Evolutionary conservation across 2,888 invertebrate species (phyloP).

Genomic region (Tetragnatha montana): DNA sequence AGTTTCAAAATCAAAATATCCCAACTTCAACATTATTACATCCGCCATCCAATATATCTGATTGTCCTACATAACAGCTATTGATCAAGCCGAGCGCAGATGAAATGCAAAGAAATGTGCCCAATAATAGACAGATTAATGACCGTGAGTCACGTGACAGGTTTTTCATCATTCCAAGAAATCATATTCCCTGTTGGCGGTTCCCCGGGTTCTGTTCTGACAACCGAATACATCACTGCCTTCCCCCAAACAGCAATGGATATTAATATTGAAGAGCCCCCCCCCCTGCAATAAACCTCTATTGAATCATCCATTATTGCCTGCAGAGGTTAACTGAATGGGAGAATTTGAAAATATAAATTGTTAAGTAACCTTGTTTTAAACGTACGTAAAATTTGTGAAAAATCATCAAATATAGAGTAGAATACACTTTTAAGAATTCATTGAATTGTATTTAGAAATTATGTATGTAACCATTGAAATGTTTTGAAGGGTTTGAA

Average conservation of each 20-base stretch:
- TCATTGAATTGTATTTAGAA: too few species aligned
- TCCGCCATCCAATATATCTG: neutral
- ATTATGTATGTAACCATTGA: too few species aligned
- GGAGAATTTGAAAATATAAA: neutral
- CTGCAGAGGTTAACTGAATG: too few species aligned
- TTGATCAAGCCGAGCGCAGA: neutral
- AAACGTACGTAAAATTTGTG: too few species aligned
- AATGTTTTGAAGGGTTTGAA: too few species aligned
- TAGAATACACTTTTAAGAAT: neutral
- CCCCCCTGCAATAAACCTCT: neutral
- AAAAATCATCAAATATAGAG: too few species aligned
- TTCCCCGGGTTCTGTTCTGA: slow-evolving; percentile 11
- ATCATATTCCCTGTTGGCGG: slow-evolving; percentile 33
- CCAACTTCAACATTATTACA: neutral
- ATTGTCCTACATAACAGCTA: neutral
- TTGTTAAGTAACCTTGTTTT: too few species aligned
- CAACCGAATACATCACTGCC: slow-evolving; percentile 37
- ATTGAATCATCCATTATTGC: slow-evolving; percentile 15
- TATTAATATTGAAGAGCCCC: slow-evolving; percentile 24
- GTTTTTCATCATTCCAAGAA: slow-evolving; percentile 48
- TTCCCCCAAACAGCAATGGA: slow-evolving; percentile 9
- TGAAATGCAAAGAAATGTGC: slow-evolving; percentile 30
- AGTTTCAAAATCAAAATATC: too few species aligned
- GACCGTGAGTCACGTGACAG: slow-evolving; percentile 23
- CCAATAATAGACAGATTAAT: slow-evolving; percentile 50